A percentile compares a stretch with the other conserved stretches of the same genome.
These are phyloP conservation scores for Drosophila tsacasi DNA, from an alignment of 1,140 invertebrate genomes.

Conservation along the genomic window DNA sequence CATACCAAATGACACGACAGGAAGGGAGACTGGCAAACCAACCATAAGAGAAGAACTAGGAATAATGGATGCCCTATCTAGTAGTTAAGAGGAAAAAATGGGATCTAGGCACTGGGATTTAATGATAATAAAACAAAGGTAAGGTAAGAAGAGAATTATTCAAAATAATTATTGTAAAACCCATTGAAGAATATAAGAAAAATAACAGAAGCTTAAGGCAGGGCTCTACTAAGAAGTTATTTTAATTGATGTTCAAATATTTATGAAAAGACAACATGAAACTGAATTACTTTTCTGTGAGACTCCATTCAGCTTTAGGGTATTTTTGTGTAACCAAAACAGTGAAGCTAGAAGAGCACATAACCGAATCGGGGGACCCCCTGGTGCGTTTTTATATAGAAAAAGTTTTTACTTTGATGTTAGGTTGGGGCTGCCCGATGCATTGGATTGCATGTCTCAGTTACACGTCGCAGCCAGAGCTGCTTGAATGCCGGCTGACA, in stretches of 20 bases:
- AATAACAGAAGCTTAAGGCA: not conserved
- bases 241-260: not conserved
- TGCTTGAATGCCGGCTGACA: conserved; percentile 18
- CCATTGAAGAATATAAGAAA: not conserved
- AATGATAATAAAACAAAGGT: not conserved
- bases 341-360: conserved; percentile 54
- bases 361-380: conserved; percentile 61
- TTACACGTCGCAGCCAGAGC: conserved; percentile 46
- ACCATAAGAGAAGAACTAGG: not conserved
- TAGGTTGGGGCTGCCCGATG: conserved; percentile 41
- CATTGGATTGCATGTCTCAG: conserved; percentile 73
- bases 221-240: too few species aligned
- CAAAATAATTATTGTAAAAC: not conserved
- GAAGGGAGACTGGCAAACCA: conserved; percentile 35
- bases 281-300: too few species aligned
- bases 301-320: not conserved
- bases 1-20: conserved; percentile 73
- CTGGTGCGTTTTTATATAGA: conserved; percentile 81
- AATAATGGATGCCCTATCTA: conserved; percentile 11
- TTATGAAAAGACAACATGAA: not conserved
- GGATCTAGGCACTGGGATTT: not conserved
- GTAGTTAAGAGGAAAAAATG: not conserved
- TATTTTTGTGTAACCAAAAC: conserved; percentile 31
- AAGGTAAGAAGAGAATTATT: not conserved
- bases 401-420: conserved; percentile 80